Percentiles rank a stretch among this genome's conserved stretches.
phyloP scores from a whole-genome alignment of 2,797 vertebrate species.

The Cuniculus paca region DNA sequence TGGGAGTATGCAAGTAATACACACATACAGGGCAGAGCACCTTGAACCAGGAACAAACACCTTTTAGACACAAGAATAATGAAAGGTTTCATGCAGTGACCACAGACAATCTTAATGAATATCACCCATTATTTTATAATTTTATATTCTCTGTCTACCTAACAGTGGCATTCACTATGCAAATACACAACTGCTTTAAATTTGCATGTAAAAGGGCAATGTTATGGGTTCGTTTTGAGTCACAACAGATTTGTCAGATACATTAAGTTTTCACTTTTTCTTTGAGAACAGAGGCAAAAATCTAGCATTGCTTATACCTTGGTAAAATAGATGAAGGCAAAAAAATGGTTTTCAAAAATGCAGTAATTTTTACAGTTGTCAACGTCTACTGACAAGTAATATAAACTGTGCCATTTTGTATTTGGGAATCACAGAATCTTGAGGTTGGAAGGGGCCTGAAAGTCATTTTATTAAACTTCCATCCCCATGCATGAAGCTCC shows the following conservation, averaged over 20 bases:
- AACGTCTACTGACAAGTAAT: slow-evolving; percentile 17
- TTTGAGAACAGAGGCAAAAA: slow-evolving; percentile 45
- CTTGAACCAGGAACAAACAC: neutral
- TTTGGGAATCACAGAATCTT: neutral
- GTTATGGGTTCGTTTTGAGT: slow-evolving; percentile 22
- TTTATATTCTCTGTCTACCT: neutral
- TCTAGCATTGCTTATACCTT: slow-evolving; percentile 17
- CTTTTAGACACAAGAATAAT: neutral
- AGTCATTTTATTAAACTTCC: neutral
- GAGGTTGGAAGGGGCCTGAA: neutral
- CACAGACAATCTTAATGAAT: slow-evolving; percentile 15
- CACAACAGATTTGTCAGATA: slow-evolving; percentile 45
- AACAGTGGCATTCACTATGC: neutral
- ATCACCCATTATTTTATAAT: slow-evolving; percentile 15
- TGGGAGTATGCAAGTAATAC: neutral
- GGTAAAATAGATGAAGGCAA: slow-evolving; percentile 11
- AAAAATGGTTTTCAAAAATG: slow-evolving; percentile 64
- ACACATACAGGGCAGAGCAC: neutral
- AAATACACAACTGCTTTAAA: slow-evolving; percentile 43
- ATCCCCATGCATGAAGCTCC: neutral
- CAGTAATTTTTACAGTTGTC: slow-evolving; percentile 14
- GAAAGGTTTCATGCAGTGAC: neutral
- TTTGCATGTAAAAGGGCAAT: slow-evolving; percentile 59
- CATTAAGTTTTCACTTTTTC: slow-evolving; percentile 8
- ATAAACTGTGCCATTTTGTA: neutral